phyloP scores from a whole-genome alignment of 1,140 invertebrate genomes.

The Drosophila elegans region DNA sequence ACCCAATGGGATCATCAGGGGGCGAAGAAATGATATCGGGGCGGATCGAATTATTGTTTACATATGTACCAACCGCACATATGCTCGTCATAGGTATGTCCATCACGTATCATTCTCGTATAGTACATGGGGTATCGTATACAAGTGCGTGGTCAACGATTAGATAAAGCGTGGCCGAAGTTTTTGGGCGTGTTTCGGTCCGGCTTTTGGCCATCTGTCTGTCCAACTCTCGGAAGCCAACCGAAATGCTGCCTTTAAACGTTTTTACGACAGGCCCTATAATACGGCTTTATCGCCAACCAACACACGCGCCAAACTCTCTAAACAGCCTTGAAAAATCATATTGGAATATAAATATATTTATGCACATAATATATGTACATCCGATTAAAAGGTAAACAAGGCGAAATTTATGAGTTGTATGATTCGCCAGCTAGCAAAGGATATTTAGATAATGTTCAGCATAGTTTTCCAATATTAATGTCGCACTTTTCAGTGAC shows the following conservation, averaged over 20 bases:
- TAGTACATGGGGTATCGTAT: constrained; percentile 2
- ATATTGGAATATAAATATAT: constrained; percentile 19
- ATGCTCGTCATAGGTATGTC: constrained; percentile 13
- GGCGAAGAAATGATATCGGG: constrained; percentile 40
- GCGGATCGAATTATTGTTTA: constrained; percentile 36
- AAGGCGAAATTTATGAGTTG: constrained; percentile 29
- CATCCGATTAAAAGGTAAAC: constrained; percentile 60
- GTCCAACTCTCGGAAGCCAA: constrained; percentile 17
- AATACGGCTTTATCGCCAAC: constrained; percentile 44
- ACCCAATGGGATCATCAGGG: constrained; percentile 4
- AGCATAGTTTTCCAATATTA: not conserved
- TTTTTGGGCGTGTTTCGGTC: constrained; percentile 14
- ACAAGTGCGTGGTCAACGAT: constrained; percentile 25
- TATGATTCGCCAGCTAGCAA: not conserved
- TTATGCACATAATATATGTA: constrained; percentile 11
- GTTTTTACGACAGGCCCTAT: constrained; percentile 19
- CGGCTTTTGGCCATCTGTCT: constrained; percentile 29
- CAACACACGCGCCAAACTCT: constrained; percentile 65
- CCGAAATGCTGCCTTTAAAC: constrained; percentile 7
- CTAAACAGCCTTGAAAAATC: constrained; percentile 58
- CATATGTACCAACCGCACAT: constrained; percentile 13
- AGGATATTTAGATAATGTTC: not conserved
- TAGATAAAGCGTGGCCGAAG: constrained; percentile 42
- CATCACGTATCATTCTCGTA: constrained; percentile 19
- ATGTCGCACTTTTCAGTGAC: not conserved